These are phyloP conservation scores for Opisthocomus hoazin DNA, from an alignment of 2,113 vertebrate species.

Conservation along the genomic window DNA sequence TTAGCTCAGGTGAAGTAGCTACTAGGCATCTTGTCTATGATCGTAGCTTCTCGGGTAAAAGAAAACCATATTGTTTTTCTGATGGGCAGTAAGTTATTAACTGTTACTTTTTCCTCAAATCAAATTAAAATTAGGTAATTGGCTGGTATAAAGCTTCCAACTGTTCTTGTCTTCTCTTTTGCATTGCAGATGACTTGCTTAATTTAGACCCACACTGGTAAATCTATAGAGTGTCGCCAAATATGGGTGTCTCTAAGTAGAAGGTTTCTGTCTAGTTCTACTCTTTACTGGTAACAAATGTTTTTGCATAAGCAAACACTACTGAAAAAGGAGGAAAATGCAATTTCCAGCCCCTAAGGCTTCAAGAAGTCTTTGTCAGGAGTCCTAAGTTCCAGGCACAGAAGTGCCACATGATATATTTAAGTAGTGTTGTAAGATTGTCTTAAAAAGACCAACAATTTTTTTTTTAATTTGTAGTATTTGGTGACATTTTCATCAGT, in stretches of 20 bases:
- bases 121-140: not conserved
- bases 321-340: not conserved
- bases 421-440: not conserved
- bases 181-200: not conserved
- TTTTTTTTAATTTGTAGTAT: not conserved
- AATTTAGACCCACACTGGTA: not conserved
- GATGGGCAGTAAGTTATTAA: not conserved
- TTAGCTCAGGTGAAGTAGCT: not conserved
- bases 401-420: not conserved
- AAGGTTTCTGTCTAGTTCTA: not conserved
- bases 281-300: not conserved
- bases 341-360: not conserved
- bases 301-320: not conserved
- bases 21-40: not conserved
- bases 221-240: not conserved
- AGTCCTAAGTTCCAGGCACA: not conserved
- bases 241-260: not conserved
- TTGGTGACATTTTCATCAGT: not conserved
- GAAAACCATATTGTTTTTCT: not conserved
- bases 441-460: not conserved
- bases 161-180: slow-evolving; percentile 16
- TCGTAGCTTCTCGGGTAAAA: not conserved
- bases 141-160: slow-evolving; percentile 8
- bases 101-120: not conserved
- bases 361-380: not conserved